Conservation (phyloP, 1,140 invertebrate genomes). For the Dufourea novaeangliae region DNA sequence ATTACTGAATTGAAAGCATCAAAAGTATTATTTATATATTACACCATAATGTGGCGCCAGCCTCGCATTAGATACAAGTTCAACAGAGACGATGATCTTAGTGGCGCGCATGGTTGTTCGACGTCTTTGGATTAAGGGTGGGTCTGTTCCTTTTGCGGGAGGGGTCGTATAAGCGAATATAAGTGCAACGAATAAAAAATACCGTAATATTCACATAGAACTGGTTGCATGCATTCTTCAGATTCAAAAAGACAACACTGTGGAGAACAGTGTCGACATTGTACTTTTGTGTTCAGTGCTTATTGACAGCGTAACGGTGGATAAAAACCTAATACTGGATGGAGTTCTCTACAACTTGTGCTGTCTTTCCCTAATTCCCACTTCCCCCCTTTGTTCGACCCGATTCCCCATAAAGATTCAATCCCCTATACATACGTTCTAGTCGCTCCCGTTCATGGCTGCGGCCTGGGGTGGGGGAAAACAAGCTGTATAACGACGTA, state of each 20-base stretch:
- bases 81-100: slow-evolving; percentile 21
- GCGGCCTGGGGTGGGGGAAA: slow-evolving; percentile 75
- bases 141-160: slow-evolving; percentile 68
- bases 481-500: slow-evolving; percentile 72
- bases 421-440: slow-evolving; percentile 61
- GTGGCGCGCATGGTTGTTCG: slow-evolving; percentile 43
- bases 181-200: slow-evolving; percentile 20
- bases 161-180: slow-evolving; percentile 60
- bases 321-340: slow-evolving; percentile 51
- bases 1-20: too few relatives aligned
- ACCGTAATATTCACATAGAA: slow-evolving; percentile 17
- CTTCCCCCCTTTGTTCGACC: slow-evolving; percentile 39
- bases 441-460: slow-evolving; percentile 77
- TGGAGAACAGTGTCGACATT: slow-evolving; percentile 8
- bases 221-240: background rate
- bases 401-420: slow-evolving; percentile 55
- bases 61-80: background rate
- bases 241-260: slow-evolving; percentile 4
- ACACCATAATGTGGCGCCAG: slow-evolving; percentile 18
- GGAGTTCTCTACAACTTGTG: slow-evolving; percentile 49
- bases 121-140: slow-evolving; percentile 63
- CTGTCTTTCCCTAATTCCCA: slow-evolving; percentile 62
- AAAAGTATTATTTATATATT: background rate
- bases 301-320: slow-evolving; percentile 12
- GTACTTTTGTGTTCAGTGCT: background rate